Evolutionary conservation across 2,888 invertebrate genomes (phyloP).

Genomic region (Protonemura montana): DNA sequence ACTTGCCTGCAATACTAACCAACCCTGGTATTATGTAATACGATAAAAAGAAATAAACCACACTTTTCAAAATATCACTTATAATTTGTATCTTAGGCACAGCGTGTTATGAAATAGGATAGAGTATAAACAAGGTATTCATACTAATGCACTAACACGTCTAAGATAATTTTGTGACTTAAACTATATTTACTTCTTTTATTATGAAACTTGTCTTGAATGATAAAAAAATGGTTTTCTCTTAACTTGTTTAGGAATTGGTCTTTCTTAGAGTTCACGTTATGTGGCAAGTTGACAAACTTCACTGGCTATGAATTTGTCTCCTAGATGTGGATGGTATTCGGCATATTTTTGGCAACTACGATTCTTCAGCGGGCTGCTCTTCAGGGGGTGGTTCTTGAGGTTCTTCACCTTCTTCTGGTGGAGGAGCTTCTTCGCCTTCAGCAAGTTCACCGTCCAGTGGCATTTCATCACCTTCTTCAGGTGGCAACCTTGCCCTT

Average conservation of each 20-base stretch:
- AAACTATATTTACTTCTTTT: neutral
- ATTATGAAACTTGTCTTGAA: neutral
- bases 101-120: slow-evolving; percentile 25
- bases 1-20: neutral
- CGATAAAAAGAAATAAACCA: neutral
- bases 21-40: neutral
- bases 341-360: neutral
- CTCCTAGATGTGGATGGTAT: neutral
- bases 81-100: slow-evolving; percentile 37
- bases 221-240: neutral
- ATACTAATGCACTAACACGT: neutral
- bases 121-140: slow-evolving; percentile 16
- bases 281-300: neutral
- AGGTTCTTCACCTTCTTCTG: neutral
- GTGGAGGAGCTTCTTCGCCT: slow-evolving; percentile 25
- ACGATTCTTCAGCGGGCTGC: neutral
- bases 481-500: slow-evolving; percentile 34
- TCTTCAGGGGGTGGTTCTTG: slow-evolving; percentile 18
- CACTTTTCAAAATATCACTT: slow-evolving; percentile 34
- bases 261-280: neutral
- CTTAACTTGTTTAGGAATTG: neutral
- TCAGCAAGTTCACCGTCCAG: neutral
- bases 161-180: neutral
- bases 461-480: neutral
- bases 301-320: neutral